A percentile compares a stretch with the other conserved stretches of the same genome.
Evolutionary conservation across 2,888 invertebrate species (phyloP).

Genomic region (Apocheima hispidaria): DNA sequence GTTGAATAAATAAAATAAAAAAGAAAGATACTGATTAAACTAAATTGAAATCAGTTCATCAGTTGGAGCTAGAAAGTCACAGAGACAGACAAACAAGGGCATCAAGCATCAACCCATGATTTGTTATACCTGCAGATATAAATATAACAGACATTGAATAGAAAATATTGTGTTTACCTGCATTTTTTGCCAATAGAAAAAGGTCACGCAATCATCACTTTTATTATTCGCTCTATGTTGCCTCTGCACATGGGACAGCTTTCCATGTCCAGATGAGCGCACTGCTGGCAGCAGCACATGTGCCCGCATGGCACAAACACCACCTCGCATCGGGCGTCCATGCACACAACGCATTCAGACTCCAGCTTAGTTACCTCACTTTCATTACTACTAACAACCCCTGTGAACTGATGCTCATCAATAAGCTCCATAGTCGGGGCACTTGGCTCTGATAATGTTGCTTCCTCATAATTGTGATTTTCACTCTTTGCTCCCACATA

Average conservation of each 20-base stretch:
- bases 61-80: too few species aligned
- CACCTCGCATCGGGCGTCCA: slow-evolving; percentile 90
- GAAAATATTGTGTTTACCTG: slow-evolving; percentile 22
- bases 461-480: slow-evolving; percentile 54
- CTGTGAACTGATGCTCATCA: slow-evolving; percentile 63
- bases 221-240: slow-evolving; percentile 89
- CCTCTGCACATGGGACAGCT: slow-evolving; percentile 93
- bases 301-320: slow-evolving; percentile 96
- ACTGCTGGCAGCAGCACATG: slow-evolving; percentile 92
- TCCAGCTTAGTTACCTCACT: slow-evolving; percentile 64
- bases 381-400: slow-evolving; percentile 65
- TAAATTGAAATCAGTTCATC: too few species aligned
- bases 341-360: slow-evolving; percentile 93
- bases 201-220: slow-evolving; percentile 85
- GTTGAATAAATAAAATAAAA: too few species aligned
- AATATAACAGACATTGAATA: neutral
- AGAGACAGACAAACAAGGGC: too few species aligned
- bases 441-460: slow-evolving; percentile 53
- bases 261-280: slow-evolving; percentile 86
- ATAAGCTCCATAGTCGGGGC: slow-evolving; percentile 55
- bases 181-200: slow-evolving; percentile 32
- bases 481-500: slow-evolving; percentile 81
- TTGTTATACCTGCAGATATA: neutral
- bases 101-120: too few species aligned
- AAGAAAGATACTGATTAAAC: too few species aligned